Percentiles rank a stretch among this genome's conserved stretches.
phyloP scores from a whole-genome alignment of 2,113 vertebrate species.

The Albula glossodonta region DNA sequence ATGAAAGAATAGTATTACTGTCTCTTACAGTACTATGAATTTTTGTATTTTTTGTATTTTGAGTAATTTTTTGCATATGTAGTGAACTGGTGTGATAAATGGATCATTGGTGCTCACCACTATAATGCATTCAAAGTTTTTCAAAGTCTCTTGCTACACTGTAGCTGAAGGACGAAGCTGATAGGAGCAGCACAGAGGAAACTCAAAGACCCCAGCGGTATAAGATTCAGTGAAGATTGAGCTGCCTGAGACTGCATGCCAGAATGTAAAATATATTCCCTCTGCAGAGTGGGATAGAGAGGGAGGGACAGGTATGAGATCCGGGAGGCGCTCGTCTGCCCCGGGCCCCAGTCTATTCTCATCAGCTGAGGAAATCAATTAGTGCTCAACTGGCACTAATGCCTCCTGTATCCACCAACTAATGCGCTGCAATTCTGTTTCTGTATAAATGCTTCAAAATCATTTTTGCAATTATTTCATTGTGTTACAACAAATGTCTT shows the following conservation, averaged over 20 bases:
- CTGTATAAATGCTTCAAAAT: not conserved
- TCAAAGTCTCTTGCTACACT: not conserved
- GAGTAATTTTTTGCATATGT: no score
- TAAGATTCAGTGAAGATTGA: not conserved
- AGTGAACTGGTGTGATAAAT: no score
- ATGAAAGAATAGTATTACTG: no score
- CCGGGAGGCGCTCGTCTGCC: no score
- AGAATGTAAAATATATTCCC: not conserved
- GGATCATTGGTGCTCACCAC: no score
- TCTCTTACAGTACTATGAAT: no score
- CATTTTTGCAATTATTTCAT: not conserved
- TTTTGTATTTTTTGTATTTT: no score
- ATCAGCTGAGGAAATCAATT: not conserved
- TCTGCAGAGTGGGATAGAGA: not conserved
- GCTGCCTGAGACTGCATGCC: no score
- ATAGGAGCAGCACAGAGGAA: not conserved
- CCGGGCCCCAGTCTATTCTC: not conserved
- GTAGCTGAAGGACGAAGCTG: not conserved
- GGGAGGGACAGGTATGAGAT: not conserved
- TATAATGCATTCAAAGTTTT: no score
- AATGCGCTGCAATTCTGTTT: not conserved
- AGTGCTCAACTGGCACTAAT: not conserved
- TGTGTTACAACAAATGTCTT: no score
- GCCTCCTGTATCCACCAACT: not conserved
- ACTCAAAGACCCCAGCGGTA: not conserved